These are phyloP conservation scores for Eira barbara DNA, from an alignment of 2,113 vertebrate species.

Conservation along the genomic window DNA sequence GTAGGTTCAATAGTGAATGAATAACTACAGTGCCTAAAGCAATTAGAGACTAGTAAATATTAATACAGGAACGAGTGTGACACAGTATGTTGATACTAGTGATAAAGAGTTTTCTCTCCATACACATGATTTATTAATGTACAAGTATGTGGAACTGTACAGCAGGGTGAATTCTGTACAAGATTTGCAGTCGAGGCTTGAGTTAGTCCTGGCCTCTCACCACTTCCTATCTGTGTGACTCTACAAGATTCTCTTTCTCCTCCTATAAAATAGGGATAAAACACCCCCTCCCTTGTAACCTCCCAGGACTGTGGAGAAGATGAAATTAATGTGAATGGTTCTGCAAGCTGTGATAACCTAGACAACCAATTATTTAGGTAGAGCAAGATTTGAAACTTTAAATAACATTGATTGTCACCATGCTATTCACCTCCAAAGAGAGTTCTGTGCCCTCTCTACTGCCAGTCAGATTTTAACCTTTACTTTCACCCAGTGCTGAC, in stretches of 20 bases:
- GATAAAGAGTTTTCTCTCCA: not conserved
- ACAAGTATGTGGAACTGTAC: not conserved
- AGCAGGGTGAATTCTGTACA: not conserved
- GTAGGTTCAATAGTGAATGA: not conserved
- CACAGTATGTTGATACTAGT: not conserved
- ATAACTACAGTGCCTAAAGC: not conserved
- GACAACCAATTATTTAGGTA: not conserved
- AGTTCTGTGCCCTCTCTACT: not conserved
- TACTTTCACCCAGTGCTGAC: conserved; percentile 34
- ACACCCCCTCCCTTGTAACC: not conserved
- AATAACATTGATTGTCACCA: not conserved
- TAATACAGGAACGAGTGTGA: not conserved
- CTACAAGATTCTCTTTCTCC: not conserved
- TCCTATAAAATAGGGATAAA: not conserved
- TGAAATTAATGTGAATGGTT: not conserved
- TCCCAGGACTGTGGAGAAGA: not conserved
- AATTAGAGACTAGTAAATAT: not conserved
- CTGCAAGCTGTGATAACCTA: not conserved
- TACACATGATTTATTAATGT: not conserved
- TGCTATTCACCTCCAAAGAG: not conserved
- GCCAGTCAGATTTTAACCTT: not conserved
- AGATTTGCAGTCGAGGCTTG: not conserved
- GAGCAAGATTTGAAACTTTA: not conserved
- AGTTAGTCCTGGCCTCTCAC: not conserved
- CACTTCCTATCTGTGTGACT: not conserved